Percentiles rank a stretch among this genome's conserved stretches.
phyloP scores from a whole-genome alignment of 2,797 vertebrate species.

The Pseudomugil gertrudae region DNA sequence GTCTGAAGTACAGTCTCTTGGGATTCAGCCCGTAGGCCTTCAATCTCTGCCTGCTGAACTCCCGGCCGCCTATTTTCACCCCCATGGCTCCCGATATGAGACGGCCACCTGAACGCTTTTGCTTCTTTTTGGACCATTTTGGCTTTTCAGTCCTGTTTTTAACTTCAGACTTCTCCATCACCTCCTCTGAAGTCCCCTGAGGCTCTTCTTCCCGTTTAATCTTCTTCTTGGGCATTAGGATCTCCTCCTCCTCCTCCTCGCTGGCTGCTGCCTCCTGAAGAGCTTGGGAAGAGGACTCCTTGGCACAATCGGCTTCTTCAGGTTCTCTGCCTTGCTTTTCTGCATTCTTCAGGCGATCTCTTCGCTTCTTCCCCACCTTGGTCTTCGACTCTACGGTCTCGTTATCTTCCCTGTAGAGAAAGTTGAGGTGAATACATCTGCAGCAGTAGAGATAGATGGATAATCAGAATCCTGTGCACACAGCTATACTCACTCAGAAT shows the following conservation, averaged over 20 bases:
- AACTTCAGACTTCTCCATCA: constrained; percentile 2
- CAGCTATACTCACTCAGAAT: constrained; percentile 75
- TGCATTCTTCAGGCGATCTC: constrained; percentile 62
- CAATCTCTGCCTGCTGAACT: constrained; percentile 88
- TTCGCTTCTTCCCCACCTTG: constrained; percentile 77
- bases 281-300: constrained; percentile 15
- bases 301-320: constrained; percentile 23
- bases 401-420: constrained; percentile 57
- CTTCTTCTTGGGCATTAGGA: constrained; percentile 76
- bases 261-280: constrained; percentile 28
- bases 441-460: not conserved
- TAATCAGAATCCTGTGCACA: not conserved
- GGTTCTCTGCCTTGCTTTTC: constrained; percentile 22
- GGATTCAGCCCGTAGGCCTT: constrained; percentile 91
- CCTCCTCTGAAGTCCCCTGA: constrained; percentile 1
- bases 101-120: constrained; percentile 56
- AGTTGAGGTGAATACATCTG: constrained; percentile 4
- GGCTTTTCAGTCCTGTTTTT: constrained; percentile 43
- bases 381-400: constrained; percentile 47
- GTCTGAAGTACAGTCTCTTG: constrained; percentile 86
- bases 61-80: constrained; percentile 81
- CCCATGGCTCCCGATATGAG: constrained; percentile 52
- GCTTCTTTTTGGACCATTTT: constrained; percentile 66
- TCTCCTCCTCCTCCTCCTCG: constrained; percentile 47
- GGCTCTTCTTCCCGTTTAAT: constrained; percentile 47